Base-by-base conservation (phyloP, 2,888 invertebrate genomes). In the Uropetala carovei region DNA sequence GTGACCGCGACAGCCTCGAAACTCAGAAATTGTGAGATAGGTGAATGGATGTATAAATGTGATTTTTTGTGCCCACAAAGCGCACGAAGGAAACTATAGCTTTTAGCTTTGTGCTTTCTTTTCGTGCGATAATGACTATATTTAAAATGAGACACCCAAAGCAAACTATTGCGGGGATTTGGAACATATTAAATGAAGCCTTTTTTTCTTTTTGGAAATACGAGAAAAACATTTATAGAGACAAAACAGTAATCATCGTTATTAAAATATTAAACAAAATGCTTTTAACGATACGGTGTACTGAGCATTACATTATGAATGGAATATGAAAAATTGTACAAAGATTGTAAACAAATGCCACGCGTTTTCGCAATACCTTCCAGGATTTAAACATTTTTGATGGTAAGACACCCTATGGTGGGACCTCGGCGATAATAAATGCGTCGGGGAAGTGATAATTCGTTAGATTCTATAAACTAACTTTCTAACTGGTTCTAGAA, bases 401-500 rank as follows among this genome's bases (percentile, higher is more conserved):
- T 68, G 64, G 9, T 58, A 58, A 64, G 60, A 43, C n/a, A 43
- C n/a, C 30, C 16, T 64, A 60, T 14, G 60, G 85, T 56, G 64
- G 10, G 30, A 18, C 18, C 60, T 27, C 30, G 43, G 30, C 89
- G 60, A 89, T n/a, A 13, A 9, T n/a, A 43, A 43, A 75, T 43
- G 13, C 64, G 56, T 89, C 89, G 68, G 30, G 43, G 68, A 68
- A 27, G 64, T 89, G 56, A 64, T 89, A 64, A 18, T 60, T 64
- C 43, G 18, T 75, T 68, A 89, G n/a, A 43, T 89, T 68, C 60
- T 30, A n/a, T 89, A 60, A 59, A 30, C 22, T 86, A 89, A 60
- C 89, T 18, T n/a, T 89, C 89, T 89, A n/a, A 68, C 64, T 18
- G 64, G 43, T 89, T 75, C 75, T 75, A 68, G 89, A 89, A 56